Conservation (phyloP, 2,888 invertebrate genomes). For the Callosobruchus maculatus region DNA sequence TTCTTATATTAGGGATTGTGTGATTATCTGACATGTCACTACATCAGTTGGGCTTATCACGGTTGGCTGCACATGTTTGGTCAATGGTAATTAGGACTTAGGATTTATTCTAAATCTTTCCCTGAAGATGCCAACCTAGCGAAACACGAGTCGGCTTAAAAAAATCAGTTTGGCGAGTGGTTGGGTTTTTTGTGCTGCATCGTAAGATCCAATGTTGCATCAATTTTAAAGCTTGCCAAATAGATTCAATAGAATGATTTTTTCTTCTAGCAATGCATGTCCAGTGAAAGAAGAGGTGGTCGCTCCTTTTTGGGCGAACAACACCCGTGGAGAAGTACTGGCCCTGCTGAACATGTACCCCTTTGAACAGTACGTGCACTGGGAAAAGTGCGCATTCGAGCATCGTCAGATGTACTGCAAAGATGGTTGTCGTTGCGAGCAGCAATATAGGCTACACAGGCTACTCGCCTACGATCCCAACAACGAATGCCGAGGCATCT, state of each 20-base stretch:
- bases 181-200: too few relatives aligned
- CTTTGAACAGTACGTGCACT: slow-evolving; percentile 90
- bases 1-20: too few relatives aligned
- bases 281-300: slow-evolving; percentile 89
- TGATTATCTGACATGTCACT: too few relatives aligned
- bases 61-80: too few relatives aligned
- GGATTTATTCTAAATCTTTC: too few relatives aligned
- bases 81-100: too few relatives aligned
- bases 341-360: slow-evolving; percentile 88
- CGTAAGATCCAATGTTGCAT: too few relatives aligned
- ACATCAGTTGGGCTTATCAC: too few relatives aligned
- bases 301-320: slow-evolving; percentile 93
- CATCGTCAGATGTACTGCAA: slow-evolving; percentile 89
- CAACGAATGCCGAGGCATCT: slow-evolving; percentile 90
- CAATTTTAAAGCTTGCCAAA: too few relatives aligned
- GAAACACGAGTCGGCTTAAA: too few relatives aligned
- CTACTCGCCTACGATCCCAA: slow-evolving; percentile 87
- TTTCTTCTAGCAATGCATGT: slow-evolving; percentile 73
- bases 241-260: background rate
- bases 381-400: slow-evolving; percentile 88
- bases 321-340: slow-evolving; percentile 82
- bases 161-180: too few relatives aligned
- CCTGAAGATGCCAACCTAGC: too few relatives aligned
- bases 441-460: slow-evolving; percentile 89
- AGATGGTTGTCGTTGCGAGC: slow-evolving; percentile 66